Evolutionary conservation across 2,797 vertebrate species (phyloP).

Genomic region (Petrocephalus schoutedeni): DNA sequence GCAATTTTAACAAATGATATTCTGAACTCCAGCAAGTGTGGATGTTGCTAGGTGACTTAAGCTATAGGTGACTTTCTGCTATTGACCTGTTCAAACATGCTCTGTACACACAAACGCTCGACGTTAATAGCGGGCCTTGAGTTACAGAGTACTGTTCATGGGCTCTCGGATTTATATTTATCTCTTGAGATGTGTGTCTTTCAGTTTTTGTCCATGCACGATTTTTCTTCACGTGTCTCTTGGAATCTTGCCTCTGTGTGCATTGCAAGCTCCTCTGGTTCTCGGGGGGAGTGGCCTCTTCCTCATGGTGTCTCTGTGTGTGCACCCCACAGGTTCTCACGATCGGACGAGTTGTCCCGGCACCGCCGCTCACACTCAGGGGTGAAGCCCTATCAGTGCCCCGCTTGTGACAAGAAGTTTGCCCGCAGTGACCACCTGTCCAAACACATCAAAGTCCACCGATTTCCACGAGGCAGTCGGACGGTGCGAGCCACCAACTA

Average conservation of each 20-base stretch:
- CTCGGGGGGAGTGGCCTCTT: neutral
- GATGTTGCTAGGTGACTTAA: neutral
- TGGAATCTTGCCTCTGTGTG: neutral
- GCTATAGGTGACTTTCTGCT: neutral
- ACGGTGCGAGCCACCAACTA: slow-evolving; percentile 76
- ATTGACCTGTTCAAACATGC: neutral
- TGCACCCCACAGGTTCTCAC: slow-evolving; percentile 72
- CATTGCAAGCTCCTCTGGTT: neutral
- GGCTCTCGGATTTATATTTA: neutral
- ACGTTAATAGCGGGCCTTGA: neutral
- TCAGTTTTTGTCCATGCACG: neutral
- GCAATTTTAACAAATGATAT: neutral
- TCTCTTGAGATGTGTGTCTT: neutral
- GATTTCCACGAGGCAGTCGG: slow-evolving; percentile 86
- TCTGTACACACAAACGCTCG: too few relatives aligned
- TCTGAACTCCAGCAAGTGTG: neutral
- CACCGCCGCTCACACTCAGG: slow-evolving; percentile 90
- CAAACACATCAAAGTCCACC: slow-evolving; percentile 94
- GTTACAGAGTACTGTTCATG: neutral
- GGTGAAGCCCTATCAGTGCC: slow-evolving; percentile 91
- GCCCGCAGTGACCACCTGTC: slow-evolving; percentile 94
- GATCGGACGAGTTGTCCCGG: slow-evolving; percentile 86
- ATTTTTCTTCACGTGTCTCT: neutral
- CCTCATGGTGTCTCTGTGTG: neutral
- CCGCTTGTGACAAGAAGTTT: slow-evolving; percentile 91